phyloP scores from a whole-genome alignment of 2,113 vertebrate species.

The Hypanus sabinus region DNA sequence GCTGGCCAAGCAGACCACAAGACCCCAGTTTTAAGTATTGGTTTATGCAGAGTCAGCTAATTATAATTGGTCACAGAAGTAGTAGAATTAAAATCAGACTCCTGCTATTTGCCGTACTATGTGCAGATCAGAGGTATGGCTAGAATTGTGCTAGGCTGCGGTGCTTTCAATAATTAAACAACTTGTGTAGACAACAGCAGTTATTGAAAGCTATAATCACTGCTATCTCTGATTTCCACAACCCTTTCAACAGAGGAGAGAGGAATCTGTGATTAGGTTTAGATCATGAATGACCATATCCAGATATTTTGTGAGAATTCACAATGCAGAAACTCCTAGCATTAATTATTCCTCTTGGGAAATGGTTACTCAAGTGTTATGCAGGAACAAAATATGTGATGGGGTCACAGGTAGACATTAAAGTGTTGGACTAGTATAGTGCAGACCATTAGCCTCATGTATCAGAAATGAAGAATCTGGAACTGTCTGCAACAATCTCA shows the following conservation, averaged over 20 bases:
- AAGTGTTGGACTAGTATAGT: neutral
- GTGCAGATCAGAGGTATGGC: neutral
- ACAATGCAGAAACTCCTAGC: neutral
- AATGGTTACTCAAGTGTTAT: neutral
- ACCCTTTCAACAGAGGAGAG: neutral
- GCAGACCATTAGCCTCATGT: neutral
- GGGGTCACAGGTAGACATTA: neutral
- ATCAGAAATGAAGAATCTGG: neutral
- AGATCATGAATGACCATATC: neutral
- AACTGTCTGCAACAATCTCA: neutral
- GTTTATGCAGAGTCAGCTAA: neutral
- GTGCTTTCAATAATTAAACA: neutral
- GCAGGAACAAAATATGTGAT: neutral
- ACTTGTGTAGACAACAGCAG: neutral
- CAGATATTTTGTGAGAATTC: neutral
- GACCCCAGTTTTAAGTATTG: neutral
- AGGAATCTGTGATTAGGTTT: neutral
- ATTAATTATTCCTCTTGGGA: neutral
- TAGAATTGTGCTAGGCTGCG: neutral
- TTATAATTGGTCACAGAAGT: neutral
- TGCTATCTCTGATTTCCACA: too few relatives aligned
- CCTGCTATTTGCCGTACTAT: neutral
- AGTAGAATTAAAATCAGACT: neutral
- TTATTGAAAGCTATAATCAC: too few relatives aligned
- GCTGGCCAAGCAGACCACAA: neutral